These are phyloP conservation scores for Gerris lacustris DNA, from an alignment of 2,888 invertebrate genomes.

Conservation along the genomic window DNA sequence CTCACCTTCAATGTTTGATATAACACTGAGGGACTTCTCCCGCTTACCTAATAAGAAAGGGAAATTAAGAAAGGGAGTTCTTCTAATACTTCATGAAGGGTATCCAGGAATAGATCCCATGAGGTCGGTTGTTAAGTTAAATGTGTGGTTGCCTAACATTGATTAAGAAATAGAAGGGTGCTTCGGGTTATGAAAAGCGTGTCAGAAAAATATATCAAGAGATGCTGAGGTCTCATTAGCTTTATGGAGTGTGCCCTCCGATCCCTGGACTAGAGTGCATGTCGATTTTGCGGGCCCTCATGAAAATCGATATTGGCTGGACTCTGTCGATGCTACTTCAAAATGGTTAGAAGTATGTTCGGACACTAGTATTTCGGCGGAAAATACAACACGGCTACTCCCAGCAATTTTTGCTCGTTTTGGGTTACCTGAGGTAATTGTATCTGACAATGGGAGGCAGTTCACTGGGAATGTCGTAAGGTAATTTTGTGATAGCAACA, in stretches of 20 bases:
- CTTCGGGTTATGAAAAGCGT: not conserved
- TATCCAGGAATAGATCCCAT: not conserved
- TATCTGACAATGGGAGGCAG: too few relatives aligned
- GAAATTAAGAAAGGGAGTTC: too few relatives aligned
- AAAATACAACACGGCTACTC: not conserved
- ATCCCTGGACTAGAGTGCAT: not conserved
- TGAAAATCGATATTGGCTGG: not conserved
- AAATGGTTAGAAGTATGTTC: not conserved
- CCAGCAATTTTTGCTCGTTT: not conserved
- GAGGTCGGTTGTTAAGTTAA: not conserved
- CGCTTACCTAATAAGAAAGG: too few relatives aligned
- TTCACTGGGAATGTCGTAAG: not conserved
- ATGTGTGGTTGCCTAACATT: not conserved
- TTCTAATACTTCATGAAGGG: not conserved
- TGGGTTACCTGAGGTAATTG: not conserved
- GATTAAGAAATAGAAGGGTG: not conserved
- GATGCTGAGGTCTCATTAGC: not conserved
- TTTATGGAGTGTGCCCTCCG: not conserved
- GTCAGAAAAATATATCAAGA: not conserved
- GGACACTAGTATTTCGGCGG: not conserved
- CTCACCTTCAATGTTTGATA: too few relatives aligned
- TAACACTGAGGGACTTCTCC: too few relatives aligned
- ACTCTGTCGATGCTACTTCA: not conserved
- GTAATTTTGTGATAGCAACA: not conserved
- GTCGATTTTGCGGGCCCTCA: not conserved